Base-by-base conservation (phyloP, 2,888 invertebrate species). In the Dynastes hyllus region DNA sequence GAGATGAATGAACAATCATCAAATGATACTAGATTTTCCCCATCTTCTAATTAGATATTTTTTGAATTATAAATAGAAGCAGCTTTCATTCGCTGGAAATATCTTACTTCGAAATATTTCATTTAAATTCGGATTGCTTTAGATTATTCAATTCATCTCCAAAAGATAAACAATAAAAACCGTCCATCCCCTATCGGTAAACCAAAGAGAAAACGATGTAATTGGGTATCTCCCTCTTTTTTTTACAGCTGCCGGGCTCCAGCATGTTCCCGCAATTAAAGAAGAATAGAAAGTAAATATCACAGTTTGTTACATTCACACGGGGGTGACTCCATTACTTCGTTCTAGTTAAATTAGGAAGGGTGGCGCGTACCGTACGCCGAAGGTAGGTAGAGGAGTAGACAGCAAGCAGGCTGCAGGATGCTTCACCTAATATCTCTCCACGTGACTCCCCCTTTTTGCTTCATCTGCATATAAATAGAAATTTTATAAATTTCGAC, bases 381-480 rank as follows among this genome's bases (percentile, higher is more conserved):
- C 55, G n/a, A 2, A n/a, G 22, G 22, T 22, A 45, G 11, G 45
- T 45, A 45, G 11, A 11, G 45, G 11, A 45, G 55, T 6, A 8
- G 2, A 9, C 55, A n/a, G 16, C 16, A 53, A n/a, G 53, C n/a
- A 58, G 55, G 4, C 16, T 32, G 4, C 32, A 5, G 32, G 22
- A 8, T 58, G 22, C 27, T 58, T 22, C 55, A 22, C 55, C 55
- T 58, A 45, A 45, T 45, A 16, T 58, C 55, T 58, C 16, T 22
- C 55, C 55, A 58, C 55, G 22, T 58, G 67, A 53, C 79, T 77
- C 80, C 79, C 80, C 80, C 77, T 66, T 51, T 69, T 77, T 58
- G 76, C 78, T 77, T 78, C 81, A 84, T 84, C 83, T 84, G 82
- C 84, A 84, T 84, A 84, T 84, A 84, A 83, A 84, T 84, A 83